phyloP scores from a whole-genome alignment of 2,797 vertebrate species.

The Tenualosa thibaudeaui region DNA sequence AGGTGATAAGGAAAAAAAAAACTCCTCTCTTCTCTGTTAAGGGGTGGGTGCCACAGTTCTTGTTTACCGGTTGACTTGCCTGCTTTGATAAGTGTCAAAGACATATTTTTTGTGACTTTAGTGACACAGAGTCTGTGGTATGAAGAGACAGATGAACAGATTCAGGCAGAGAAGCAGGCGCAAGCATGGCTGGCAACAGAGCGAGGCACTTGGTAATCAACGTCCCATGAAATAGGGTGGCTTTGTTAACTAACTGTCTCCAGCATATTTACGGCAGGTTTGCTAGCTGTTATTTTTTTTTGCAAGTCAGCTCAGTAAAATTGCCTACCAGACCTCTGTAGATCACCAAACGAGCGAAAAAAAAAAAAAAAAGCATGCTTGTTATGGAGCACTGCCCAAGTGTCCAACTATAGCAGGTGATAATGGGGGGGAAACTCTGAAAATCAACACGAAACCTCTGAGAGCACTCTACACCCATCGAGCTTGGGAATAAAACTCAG shows the following conservation, averaged over 20 bases:
- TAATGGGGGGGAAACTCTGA: not conserved
- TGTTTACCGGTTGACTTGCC: conserved; percentile 10
- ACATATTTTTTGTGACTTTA: not conserved
- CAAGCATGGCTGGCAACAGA: not conserved
- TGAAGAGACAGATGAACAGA: too few relatives aligned
- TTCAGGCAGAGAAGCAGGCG: not conserved
- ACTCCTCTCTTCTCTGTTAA: not conserved
- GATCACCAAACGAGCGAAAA: not conserved
- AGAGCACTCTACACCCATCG: not conserved
- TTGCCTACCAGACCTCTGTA: not conserved
- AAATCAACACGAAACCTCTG: conserved; percentile 14
- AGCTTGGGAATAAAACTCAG: not conserved
- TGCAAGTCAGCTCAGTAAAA: not conserved
- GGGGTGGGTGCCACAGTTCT: not conserved
- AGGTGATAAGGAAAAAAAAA: not conserved
- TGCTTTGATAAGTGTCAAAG: not conserved
- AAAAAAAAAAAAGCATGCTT: not conserved
- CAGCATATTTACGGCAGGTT: conserved; percentile 5
- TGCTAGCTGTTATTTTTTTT: not conserved
- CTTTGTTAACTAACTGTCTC: conserved; percentile 11
- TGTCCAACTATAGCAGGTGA: not conserved
- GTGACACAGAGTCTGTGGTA: not conserved
- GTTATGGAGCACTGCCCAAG: not conserved
- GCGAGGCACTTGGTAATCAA: not conserved
- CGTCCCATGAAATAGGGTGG: conserved; percentile 6